Evolutionary conservation across 1,140 invertebrate species (phyloP).

Genomic region (Hormaphis cornu): DNA sequence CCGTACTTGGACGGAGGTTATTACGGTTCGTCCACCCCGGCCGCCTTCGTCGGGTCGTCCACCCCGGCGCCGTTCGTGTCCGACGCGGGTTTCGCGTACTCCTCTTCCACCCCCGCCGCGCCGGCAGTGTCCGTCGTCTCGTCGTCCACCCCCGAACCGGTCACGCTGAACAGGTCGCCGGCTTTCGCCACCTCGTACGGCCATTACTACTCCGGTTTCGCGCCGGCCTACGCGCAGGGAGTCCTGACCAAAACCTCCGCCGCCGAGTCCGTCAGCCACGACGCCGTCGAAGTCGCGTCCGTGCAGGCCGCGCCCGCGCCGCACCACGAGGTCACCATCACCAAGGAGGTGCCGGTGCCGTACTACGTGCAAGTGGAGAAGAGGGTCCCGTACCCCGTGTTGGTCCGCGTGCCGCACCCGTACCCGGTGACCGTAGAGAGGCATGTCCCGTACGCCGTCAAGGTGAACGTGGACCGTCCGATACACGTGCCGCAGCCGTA

Average conservation of each 20-base stretch:
- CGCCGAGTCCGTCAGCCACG: neutral
- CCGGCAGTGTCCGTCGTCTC: neutral
- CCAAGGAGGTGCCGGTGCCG: slow-evolving; percentile 61
- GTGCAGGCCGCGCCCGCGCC: slow-evolving; percentile 39
- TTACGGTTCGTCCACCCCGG: neutral
- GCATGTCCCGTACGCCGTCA: slow-evolving; percentile 35
- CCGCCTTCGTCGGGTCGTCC: slow-evolving; percentile 2
- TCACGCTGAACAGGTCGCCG: neutral
- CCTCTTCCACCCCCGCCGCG: neutral
- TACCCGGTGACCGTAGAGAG: slow-evolving; percentile 36
- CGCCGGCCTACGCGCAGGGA: neutral
- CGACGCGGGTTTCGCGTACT: neutral
- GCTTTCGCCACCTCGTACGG: slow-evolving; percentile 1
- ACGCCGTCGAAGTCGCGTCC: neutral
- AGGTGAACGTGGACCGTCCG: slow-evolving; percentile 35
- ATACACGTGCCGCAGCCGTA: slow-evolving; percentile 35
- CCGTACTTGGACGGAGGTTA: neutral
- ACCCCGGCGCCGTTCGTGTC: neutral
- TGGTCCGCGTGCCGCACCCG: slow-evolving; percentile 50
- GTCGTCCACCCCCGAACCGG: slow-evolving; percentile 16
- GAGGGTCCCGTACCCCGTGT: slow-evolving; percentile 41
- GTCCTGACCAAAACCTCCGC: neutral
- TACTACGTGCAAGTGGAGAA: slow-evolving; percentile 48
- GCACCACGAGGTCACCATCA: slow-evolving; percentile 59
- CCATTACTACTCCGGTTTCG: neutral